Conservation (phyloP, 2,888 invertebrate genomes). For the Amphipyra berbera region DNA sequence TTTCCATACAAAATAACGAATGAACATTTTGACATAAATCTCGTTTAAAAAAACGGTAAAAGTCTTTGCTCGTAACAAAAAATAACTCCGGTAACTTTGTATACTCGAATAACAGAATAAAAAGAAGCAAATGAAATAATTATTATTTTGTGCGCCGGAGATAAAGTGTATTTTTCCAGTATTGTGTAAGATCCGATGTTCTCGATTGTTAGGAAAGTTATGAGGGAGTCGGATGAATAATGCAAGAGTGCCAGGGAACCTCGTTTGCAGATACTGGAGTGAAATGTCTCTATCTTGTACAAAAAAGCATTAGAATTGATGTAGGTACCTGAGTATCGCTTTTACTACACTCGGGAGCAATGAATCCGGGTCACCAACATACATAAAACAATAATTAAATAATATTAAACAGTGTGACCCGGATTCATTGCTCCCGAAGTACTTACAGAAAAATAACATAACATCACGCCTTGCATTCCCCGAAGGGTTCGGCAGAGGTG, state of each 20-base stretch:
- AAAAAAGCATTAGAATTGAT: constrained; percentile 11
- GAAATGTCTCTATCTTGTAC: constrained; percentile 29
- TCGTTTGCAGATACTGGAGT: not conserved
- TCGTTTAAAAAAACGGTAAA: constrained; percentile 34
- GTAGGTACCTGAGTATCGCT: constrained; percentile 1
- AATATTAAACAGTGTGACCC: too few relatives aligned
- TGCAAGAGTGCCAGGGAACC: constrained; percentile 35
- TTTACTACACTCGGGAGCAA: too few relatives aligned
- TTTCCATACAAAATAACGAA: constrained; percentile 47
- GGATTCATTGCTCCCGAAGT: too few relatives aligned
- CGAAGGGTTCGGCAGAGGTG: too few relatives aligned
- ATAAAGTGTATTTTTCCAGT: constrained; percentile 54
- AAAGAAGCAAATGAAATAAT: constrained; percentile 63
- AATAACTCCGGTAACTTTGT: constrained; percentile 49
- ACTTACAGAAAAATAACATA: too few relatives aligned
- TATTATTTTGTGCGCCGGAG: constrained; percentile 48
- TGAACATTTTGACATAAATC: constrained; percentile 55
- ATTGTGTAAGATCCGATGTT: constrained; percentile 31
- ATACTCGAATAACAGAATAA: constrained; percentile 58
- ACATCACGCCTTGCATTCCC: too few relatives aligned
- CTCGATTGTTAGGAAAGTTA: constrained; percentile 47
- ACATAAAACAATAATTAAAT: too few relatives aligned
- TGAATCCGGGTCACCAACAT: too few relatives aligned
- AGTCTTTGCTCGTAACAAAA: constrained; percentile 54
- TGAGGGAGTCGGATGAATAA: constrained; percentile 58